Evolutionary conservation across 2,113 vertebrate species (phyloP).

Genomic region (Peromyscus californicus): DNA sequence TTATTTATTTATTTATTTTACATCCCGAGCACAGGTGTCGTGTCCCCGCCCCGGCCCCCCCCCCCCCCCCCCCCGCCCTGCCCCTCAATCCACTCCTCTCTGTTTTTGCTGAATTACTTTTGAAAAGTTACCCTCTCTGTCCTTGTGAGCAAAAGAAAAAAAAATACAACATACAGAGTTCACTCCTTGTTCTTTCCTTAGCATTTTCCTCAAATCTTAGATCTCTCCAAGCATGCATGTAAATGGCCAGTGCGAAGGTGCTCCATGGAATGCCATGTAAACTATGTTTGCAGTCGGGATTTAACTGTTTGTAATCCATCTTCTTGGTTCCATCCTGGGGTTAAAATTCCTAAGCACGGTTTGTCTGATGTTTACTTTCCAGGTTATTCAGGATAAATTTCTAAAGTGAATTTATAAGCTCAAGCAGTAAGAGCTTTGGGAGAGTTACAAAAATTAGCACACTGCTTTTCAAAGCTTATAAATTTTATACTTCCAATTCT

Average conservation of each 20-base stretch:
- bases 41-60: too few species aligned
- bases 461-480: neutral
- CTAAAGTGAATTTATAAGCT: slow-evolving; percentile 16
- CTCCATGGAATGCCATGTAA: neutral
- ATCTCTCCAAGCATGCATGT: neutral
- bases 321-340: neutral
- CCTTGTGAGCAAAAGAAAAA: slow-evolving; percentile 61
- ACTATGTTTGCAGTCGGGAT: neutral
- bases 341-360: neutral
- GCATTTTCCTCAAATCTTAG: slow-evolving; percentile 15
- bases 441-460: neutral
- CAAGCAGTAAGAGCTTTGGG: slow-evolving; percentile 41
- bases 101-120: too few species aligned
- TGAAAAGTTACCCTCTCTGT: neutral
- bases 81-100: too few species aligned
- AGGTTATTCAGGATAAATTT: slow-evolving; percentile 11
- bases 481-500: neutral
- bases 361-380: neutral
- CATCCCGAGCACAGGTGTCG: rapidly evolving
- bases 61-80: too few species aligned
- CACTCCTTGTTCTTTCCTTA: slow-evolving; percentile 14
- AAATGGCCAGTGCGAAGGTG: neutral
- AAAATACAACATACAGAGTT: slow-evolving; percentile 49
- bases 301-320: neutral
- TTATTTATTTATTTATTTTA: too few species aligned